phyloP scores from a whole-genome alignment of 2,113 vertebrate genomes.

The Cynocephalus volans region DNA sequence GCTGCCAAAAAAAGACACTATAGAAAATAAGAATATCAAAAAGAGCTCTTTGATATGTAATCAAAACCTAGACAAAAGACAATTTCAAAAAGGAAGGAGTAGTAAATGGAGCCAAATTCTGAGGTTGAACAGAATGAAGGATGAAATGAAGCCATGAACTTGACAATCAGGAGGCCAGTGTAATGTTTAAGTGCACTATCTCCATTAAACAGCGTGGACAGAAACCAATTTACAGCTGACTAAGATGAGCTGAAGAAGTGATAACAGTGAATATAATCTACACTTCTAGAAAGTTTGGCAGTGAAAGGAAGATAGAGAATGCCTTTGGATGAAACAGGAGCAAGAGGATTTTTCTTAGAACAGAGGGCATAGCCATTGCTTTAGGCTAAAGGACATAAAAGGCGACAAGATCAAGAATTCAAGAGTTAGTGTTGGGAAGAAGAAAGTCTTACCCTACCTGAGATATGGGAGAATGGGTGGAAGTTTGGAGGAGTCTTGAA shows the following conservation, averaged over 20 bases:
- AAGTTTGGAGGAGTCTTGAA: neutral
- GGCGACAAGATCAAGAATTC: neutral
- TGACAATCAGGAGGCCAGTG: neutral
- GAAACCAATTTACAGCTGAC: neutral
- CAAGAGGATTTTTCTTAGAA: neutral
- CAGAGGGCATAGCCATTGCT: neutral
- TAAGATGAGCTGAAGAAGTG: neutral
- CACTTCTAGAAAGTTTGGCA: neutral
- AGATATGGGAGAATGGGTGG: neutral
- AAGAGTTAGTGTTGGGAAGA: neutral
- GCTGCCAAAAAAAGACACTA: neutral
- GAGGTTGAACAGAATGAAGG: neutral
- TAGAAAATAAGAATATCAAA: neutral
- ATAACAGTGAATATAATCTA: neutral
- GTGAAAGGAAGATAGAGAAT: neutral
- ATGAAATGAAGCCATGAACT: neutral
- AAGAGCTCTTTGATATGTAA: neutral
- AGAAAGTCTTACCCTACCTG: neutral
- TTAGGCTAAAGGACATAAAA: neutral
- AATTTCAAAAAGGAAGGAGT: neutral
- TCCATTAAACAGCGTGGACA: neutral
- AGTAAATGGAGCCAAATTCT: neutral
- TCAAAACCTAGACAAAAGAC: neutral
- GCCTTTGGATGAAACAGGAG: neutral
- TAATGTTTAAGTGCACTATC: neutral